Evolutionary conservation across 2,888 invertebrate species (phyloP).

Genomic region (Apamea anceps): DNA sequence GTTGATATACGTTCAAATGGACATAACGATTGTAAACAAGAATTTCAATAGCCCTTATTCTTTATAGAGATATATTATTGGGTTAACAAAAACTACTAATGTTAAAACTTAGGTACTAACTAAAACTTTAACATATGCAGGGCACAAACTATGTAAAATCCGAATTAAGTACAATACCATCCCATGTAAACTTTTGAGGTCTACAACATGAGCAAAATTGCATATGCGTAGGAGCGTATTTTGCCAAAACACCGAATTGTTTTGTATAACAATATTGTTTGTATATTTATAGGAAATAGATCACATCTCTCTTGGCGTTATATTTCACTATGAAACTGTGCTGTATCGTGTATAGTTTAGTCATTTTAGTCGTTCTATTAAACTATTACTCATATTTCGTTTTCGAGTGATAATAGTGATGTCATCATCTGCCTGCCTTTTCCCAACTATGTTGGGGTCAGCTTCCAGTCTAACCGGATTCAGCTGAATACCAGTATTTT

Average conservation of each 20-base stretch:
- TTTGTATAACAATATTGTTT: conserved; percentile 58
- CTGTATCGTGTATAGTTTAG: conserved; percentile 56
- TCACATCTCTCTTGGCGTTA: conserved; percentile 60
- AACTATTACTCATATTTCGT: conserved; percentile 27
- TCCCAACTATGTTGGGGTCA: not conserved
- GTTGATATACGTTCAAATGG: not conserved
- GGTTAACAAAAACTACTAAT: not conserved
- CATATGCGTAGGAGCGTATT: conserved; percentile 51
- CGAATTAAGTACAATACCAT: conserved; percentile 50
- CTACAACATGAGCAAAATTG: conserved; percentile 39
- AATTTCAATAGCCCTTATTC: not conserved
- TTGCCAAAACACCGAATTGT: conserved; percentile 67
- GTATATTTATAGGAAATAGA: conserved; percentile 67
- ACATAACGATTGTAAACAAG: not conserved
- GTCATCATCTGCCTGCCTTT: not conserved
- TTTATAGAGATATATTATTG: not conserved
- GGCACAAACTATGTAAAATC: not conserved
- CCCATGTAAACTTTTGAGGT: conserved; percentile 40
- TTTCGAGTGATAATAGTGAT: conserved; percentile 38
- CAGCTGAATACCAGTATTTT: not conserved
- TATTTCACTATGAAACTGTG: conserved; percentile 50
- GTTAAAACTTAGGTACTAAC: too few relatives aligned
- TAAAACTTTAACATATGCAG: not conserved
- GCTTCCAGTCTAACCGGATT: not conserved
- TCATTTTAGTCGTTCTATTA: conserved; percentile 45